phyloP scores from a whole-genome alignment of 2,113 vertebrate species.

The Channa maculata region DNA sequence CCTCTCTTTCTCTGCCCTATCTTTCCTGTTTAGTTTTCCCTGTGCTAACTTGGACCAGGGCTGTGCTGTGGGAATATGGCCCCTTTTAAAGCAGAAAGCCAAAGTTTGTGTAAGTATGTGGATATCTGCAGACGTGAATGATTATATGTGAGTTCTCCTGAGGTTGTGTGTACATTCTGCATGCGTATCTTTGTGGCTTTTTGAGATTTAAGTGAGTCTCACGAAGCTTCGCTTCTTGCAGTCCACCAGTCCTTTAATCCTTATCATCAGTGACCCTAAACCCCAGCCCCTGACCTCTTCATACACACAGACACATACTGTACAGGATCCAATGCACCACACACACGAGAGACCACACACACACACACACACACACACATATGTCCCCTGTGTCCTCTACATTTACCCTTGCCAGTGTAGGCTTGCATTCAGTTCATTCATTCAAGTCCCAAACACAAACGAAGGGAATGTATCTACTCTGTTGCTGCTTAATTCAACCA shows the following conservation, averaged over 20 bases:
- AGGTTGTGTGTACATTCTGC: conserved; percentile 56
- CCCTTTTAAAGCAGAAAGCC: conserved; percentile 58
- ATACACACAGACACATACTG: conserved; percentile 38
- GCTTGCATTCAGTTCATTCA: conserved; percentile 45
- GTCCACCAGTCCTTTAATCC: conserved; percentile 79
- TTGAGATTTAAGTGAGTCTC: conserved; percentile 68
- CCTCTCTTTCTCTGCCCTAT: conserved; percentile 60
- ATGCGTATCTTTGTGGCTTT: conserved; percentile 60
- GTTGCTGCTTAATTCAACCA: conserved; percentile 54
- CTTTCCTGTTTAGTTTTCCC: conserved; percentile 64
- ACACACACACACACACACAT: conserved; percentile 52
- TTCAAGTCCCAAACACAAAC: conserved; percentile 50
- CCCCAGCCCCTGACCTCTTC: conserved; percentile 62
- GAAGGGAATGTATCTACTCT: conserved; percentile 44
- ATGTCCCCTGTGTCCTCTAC: conserved; percentile 41
- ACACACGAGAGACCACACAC: conserved; percentile 51
- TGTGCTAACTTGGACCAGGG: conserved; percentile 63
- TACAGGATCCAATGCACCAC: conserved; percentile 36
- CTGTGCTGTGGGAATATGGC: conserved; percentile 59
- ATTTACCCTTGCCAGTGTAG: conserved; percentile 55
- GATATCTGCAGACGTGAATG: conserved; percentile 67
- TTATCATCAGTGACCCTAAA: conserved; percentile 77
- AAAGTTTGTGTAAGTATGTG: conserved; percentile 63
- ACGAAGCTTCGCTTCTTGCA: conserved; percentile 66
- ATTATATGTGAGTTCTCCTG: conserved; percentile 65